phyloP scores from a whole-genome alignment of 2,113 vertebrate genomes.

The Silurus asotus region DNA sequence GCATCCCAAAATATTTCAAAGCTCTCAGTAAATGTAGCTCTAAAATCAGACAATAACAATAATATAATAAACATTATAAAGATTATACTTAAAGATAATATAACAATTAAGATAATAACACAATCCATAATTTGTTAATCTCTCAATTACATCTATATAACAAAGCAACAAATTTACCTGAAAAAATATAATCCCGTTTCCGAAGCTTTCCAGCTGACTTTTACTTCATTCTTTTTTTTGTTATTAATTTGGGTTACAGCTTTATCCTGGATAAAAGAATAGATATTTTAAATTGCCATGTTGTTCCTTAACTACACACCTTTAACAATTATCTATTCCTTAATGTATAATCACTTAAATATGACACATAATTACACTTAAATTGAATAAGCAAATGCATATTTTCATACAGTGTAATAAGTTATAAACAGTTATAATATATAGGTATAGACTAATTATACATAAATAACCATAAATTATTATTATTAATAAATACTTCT shows the following conservation, averaged over 20 bases:
- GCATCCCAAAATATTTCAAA: fast-evolving
- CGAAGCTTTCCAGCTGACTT: neutral
- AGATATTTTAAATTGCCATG: conserved; percentile 7
- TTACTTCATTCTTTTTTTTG: fast-evolving
- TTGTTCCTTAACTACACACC: neutral
- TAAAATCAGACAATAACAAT: conserved; percentile 1
- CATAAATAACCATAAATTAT: neutral
- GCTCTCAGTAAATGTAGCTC: neutral
- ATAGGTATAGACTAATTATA: neutral
- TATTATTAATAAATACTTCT: neutral
- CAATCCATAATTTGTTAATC: neutral
- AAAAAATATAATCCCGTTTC: neutral
- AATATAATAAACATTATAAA: neutral
- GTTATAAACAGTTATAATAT: neutral
- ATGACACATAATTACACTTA: neutral
- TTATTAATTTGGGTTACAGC: conserved; percentile 23
- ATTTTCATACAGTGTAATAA: neutral
- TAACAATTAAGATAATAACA: too few relatives aligned
- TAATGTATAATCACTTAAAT: neutral
- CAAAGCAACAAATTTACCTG: conserved; percentile 15
- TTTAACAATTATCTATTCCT: neutral
- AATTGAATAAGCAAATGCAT: neutral
- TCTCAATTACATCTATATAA: neutral
- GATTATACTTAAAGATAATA: too few relatives aligned
- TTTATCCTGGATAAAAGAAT: neutral